Evolutionary conservation across 2,113 vertebrate species (phyloP).

Genomic region (Romanogobio albipinnatus): DNA sequence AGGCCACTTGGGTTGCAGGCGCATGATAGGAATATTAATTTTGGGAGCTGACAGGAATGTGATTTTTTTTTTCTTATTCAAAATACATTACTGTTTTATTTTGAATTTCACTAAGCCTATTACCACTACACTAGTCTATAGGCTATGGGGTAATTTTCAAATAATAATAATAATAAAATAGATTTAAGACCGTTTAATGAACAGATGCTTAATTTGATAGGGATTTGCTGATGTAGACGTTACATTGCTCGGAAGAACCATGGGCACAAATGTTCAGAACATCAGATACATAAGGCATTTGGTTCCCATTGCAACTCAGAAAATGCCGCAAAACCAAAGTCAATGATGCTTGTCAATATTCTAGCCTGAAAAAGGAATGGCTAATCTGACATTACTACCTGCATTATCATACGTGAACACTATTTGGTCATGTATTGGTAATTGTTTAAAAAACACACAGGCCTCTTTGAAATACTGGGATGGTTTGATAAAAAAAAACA

Average conservation of each 20-base stretch:
- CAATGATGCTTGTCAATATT: no score
- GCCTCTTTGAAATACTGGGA: neutral
- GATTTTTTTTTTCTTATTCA: neutral
- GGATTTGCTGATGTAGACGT: neutral
- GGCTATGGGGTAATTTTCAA: no score
- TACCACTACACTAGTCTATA: neutral
- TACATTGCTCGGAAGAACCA: neutral
- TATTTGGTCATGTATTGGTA: neutral
- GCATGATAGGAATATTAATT: slow-evolving; percentile 51
- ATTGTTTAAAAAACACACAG: neutral
- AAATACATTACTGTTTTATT: neutral
- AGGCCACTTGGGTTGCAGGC: slow-evolving; percentile 25
- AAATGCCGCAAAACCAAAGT: neutral
- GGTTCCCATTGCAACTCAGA: neutral
- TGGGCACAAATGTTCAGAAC: neutral
- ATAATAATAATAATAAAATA: neutral
- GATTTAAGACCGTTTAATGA: neutral
- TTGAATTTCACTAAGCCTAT: neutral
- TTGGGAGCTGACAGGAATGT: slow-evolving; percentile 9
- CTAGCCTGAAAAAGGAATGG: neutral
- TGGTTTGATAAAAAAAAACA: neutral
- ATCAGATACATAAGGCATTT: neutral
- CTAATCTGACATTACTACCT: neutral
- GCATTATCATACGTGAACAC: neutral
- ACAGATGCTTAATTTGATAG: neutral